A percentile compares a stretch with the other conserved stretches of the same genome.
Evolutionary conservation across 2,797 vertebrate species (phyloP).

Genomic region (Brachyrhaphis roseni): DNA sequence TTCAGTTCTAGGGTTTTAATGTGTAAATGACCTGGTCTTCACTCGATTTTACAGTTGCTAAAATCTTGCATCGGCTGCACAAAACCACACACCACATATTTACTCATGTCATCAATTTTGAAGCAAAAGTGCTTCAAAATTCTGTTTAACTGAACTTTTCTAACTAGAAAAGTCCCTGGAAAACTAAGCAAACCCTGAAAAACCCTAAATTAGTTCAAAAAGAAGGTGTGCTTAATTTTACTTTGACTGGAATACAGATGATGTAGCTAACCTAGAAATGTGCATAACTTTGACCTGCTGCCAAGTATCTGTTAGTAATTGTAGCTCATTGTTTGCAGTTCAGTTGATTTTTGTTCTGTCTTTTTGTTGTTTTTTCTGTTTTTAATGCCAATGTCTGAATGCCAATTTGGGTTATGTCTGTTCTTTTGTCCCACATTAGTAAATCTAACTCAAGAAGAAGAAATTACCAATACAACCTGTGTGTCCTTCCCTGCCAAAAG

Average conservation of each 20-base stretch:
- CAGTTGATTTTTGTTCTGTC: background rate
- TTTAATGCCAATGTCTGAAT: background rate
- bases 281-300: background rate
- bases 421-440: background rate
- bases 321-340: background rate
- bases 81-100: background rate
- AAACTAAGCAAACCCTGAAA: background rate
- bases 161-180: background rate
- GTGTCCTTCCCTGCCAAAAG: background rate
- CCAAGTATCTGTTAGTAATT: background rate
- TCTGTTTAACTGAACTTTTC: too few species aligned
- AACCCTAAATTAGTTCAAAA: background rate
- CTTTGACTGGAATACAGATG: background rate
- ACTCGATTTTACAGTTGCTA: background rate
- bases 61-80: background rate
- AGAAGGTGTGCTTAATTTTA: background rate
- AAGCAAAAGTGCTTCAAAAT: background rate
- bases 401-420: background rate
- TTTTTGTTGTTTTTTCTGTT: background rate
- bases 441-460: background rate
- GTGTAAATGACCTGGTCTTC: background rate
- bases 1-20: background rate
- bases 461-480: background rate
- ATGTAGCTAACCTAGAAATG: background rate
- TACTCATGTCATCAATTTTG: background rate